These are phyloP conservation scores for Ephialtes manifestator DNA, from an alignment of 2,888 invertebrate genomes.

Conservation along the genomic window DNA sequence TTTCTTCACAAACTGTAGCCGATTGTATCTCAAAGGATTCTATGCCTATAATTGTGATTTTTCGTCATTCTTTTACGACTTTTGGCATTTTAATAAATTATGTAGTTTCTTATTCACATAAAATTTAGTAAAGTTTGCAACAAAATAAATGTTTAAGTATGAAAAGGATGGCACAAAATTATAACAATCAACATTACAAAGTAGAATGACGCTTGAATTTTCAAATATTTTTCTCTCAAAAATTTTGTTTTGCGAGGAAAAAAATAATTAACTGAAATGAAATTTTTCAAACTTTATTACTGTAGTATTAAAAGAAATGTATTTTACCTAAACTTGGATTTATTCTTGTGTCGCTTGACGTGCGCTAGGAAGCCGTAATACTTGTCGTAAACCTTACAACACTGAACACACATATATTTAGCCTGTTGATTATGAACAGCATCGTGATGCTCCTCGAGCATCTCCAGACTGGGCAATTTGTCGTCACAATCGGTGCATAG, in stretches of 20 bases:
- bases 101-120: too few species aligned
- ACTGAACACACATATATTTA: constrained; percentile 90
- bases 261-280: too few species aligned
- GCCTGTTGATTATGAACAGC: constrained; percentile 89
- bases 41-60: too few species aligned
- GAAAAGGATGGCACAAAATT: too few species aligned
- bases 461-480: constrained; percentile 85
- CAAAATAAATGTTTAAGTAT: too few species aligned
- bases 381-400: constrained; percentile 89
- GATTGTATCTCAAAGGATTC: too few species aligned
- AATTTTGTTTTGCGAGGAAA: too few species aligned
- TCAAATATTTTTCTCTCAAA: neutral
- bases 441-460: constrained; percentile 88
- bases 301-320: neutral
- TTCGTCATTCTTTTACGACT: too few species aligned
- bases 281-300: neutral
- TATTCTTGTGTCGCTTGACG: constrained; percentile 89
- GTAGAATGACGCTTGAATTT: too few species aligned
- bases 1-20: neutral
- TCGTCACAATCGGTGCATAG: constrained; percentile 87
- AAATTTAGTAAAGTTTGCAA: too few species aligned
- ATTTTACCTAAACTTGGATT: constrained; percentile 87
- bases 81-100: too few species aligned
- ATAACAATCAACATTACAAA: too few species aligned
- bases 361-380: constrained; percentile 90